Base-by-base conservation (phyloP, 2,888 invertebrate species). In the Ormyrus labotus region DNA sequence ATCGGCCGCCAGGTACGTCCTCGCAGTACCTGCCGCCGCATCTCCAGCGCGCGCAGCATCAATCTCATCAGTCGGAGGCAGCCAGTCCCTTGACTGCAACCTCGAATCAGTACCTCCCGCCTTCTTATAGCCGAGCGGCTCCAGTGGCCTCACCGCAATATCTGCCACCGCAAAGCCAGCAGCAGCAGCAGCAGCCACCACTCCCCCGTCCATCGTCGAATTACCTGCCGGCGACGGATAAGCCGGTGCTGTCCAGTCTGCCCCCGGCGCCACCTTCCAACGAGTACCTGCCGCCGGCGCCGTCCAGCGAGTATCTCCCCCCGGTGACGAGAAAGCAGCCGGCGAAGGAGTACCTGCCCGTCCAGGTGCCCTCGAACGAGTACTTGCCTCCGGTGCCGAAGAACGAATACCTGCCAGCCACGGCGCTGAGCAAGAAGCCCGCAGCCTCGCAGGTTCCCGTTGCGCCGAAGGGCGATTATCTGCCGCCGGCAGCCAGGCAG, bases 201-300 rank as follows among this genome's bases (percentile, higher is more conserved):
- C 34, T 2, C 34, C 34, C 34, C 34, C 34, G 34, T 48, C 87
- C 86, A 34, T 85, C 91, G 87, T 83, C 90, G 86, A 91, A 91
- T 68, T 93, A 92, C 85, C 84, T 92, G 1, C 92, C 92, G 2
- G 91, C 81, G 89, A 91, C 50, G 7, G 70, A 81, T 6, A 78
- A 81, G 58, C 82, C 83, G 45, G 78, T 11, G 19, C 80, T 77
- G 76, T 10, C 71, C 71, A 71, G 19, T 53, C 70, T 72, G 50
- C 68, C 78, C n/a, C 57, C 77, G 10, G 50, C 70, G 63, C 45
- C 81, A 34, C 84, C 83, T 1, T 75, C 83, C 51, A 83, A 83
- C 72, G 71, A 80, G 45, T 85, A 85, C 76, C 69, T 84, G 50
- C 84, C 83, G 50, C 83, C 81, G 10, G 11, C 9, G 55, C 13